Percentiles rank a stretch among this genome's conserved stretches.
Conservation (phyloP, 2,797 vertebrate genomes). For the Gastrophryne carolinensis region DNA sequence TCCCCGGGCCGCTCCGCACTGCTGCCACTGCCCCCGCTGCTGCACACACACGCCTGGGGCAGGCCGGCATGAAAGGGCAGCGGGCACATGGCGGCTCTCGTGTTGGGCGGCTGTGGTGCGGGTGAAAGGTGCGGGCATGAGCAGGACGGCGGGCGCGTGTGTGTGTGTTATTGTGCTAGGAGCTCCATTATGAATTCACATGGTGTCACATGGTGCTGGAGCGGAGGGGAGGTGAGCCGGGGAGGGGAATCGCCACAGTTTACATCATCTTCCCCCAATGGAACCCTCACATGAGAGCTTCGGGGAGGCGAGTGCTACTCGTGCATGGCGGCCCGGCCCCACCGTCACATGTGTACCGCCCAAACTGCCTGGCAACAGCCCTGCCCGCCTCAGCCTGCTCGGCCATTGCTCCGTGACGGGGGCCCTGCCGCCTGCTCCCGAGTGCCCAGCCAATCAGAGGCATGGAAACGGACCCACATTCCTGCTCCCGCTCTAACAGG, state of each 20-base stretch:
- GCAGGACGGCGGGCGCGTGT: conserved; percentile 58
- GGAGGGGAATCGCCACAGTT: conserved; percentile 74
- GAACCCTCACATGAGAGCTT: conserved; percentile 56
- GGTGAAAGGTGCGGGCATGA: conserved; percentile 43
- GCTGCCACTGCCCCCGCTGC: too few relatives aligned
- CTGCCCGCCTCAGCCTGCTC: too few relatives aligned
- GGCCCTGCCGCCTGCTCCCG: background rate
- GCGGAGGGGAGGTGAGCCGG: conserved; percentile 61
- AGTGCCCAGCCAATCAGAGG: too few relatives aligned
- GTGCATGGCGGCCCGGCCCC: conserved; percentile 58
- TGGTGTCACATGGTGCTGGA: conserved; percentile 82
- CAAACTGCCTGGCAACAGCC: conserved; percentile 51
- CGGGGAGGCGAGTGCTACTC: conserved; percentile 80
- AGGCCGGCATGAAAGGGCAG: conserved; percentile 76
- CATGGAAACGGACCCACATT: too few relatives aligned
- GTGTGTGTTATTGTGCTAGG: conserved; percentile 60
- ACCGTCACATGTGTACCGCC: background rate
- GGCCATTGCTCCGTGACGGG: background rate
- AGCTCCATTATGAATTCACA: conserved; percentile 86
- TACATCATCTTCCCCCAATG: conserved; percentile 87
- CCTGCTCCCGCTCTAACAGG: too few relatives aligned
- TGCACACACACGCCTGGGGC: conserved; percentile 73
- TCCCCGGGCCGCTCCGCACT: conserved; percentile 63
- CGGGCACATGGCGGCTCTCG: conserved; percentile 79
- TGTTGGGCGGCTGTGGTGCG: conserved; percentile 58